These are phyloP conservation scores for Pseudochirops corinnae DNA, from an alignment of 2,797 vertebrate species.

Conservation along the genomic window DNA sequence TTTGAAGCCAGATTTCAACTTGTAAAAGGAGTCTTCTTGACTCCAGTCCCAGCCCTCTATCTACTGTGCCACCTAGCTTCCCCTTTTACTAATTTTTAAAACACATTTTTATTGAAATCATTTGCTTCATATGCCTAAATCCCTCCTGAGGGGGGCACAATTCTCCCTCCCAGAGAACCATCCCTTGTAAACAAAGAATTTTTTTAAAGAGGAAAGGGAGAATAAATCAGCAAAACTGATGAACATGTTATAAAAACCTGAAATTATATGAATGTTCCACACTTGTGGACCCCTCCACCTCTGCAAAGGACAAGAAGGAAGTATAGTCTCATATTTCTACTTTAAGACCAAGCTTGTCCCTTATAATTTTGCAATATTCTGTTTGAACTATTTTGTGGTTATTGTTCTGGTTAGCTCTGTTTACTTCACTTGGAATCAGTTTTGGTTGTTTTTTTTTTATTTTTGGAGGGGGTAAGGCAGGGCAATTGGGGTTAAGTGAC, in stretches of 20 bases:
- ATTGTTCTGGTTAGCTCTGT: background rate
- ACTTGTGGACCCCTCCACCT: background rate
- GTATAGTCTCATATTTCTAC: background rate
- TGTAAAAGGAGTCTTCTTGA: background rate
- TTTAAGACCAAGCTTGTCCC: background rate
- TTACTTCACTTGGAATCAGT: background rate
- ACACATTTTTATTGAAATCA: background rate
- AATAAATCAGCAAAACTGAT: background rate
- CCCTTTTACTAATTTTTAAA: background rate
- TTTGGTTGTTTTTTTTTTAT: no score
- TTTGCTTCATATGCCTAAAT: background rate
- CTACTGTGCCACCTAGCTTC: background rate
- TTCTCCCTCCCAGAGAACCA: background rate
- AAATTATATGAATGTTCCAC: background rate
- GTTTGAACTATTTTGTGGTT: background rate
- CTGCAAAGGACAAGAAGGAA: background rate
- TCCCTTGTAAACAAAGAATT: background rate
- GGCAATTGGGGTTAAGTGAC: no score
- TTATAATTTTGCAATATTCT: background rate
- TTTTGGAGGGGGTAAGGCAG: no score
- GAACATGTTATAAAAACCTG: background rate
- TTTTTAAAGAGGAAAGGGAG: background rate
- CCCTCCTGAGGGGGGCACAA: background rate
- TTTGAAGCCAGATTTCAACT: background rate
- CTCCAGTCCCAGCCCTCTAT: background rate